phyloP scores from a whole-genome alignment of 53 echinoderm and acorn worm genomes.

The Echinometra lucunter region DNA sequence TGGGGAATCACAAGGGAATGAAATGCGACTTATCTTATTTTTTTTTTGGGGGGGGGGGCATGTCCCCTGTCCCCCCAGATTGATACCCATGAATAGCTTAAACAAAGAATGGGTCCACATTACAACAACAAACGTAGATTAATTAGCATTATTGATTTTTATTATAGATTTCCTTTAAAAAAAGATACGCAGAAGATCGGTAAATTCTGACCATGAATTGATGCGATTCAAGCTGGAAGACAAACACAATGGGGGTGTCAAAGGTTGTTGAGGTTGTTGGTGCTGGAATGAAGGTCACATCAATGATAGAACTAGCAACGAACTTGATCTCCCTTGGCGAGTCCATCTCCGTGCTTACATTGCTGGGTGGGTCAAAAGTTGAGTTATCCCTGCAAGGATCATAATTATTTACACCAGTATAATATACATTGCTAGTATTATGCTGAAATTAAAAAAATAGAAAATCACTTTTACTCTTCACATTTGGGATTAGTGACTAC shows the following conservation, averaged over 20 bases:
- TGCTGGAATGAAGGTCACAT: constrained; percentile 39
- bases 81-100: too few species aligned
- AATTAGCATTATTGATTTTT: too few species aligned
- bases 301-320: constrained; percentile 45
- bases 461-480: neutral
- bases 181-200: neutral
- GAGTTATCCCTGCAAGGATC: constrained; percentile 1
- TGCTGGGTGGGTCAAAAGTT: neutral
- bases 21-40: neutral
- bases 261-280: neutral
- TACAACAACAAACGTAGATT: too few species aligned
- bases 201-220: constrained; percentile 31
- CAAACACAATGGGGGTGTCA: constrained; percentile 18
- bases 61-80: too few species aligned
- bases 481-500: neutral
- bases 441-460: too few species aligned
- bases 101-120: too few species aligned
- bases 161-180: neutral
- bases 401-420: neutral
- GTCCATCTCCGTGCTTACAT: neutral
- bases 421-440: too few species aligned
- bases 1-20: neutral
- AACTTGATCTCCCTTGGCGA: neutral
- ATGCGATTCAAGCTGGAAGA: constrained; percentile 9
- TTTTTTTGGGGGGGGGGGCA: too few species aligned